Evolutionary conservation across 2,113 vertebrate genomes (phyloP).

Genomic region (Porphyrio hochstetteri): DNA sequence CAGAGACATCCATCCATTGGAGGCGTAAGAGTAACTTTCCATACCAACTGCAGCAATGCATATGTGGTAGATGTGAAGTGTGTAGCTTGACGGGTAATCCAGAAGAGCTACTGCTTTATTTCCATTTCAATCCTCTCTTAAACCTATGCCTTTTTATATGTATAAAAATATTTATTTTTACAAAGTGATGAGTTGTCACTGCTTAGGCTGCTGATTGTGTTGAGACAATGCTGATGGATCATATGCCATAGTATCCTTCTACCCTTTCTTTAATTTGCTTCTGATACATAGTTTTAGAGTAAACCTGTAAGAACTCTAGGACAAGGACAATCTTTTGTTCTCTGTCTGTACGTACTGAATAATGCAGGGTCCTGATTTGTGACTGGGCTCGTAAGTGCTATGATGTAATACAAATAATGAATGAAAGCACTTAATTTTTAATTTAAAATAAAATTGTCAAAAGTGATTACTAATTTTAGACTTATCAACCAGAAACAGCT

Average conservation of each 20-base stretch:
- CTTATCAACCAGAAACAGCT: slow-evolving; percentile 54
- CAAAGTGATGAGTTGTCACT: neutral
- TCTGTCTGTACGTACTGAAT: neutral
- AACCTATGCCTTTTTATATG: neutral
- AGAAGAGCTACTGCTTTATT: neutral
- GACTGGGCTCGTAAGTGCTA: neutral
- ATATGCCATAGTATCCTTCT: neutral
- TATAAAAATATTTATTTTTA: neutral
- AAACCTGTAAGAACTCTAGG: neutral
- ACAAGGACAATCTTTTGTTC: neutral
- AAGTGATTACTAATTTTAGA: slow-evolving; percentile 52
- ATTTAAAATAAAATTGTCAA: slow-evolving; percentile 54
- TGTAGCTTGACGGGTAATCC: neutral
- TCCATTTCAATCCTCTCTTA: neutral
- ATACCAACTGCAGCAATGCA: neutral
- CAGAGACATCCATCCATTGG: neutral
- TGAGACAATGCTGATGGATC: neutral
- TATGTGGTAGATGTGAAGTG: neutral
- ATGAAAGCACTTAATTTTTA: slow-evolving; percentile 58
- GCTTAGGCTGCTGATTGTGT: neutral
- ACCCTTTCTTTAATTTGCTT: neutral
- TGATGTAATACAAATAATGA: slow-evolving; percentile 49
- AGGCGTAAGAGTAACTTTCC: neutral
- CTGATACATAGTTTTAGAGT: neutral
- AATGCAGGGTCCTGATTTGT: neutral